phyloP scores from a whole-genome alignment of 2,888 invertebrate genomes.

The Tryphoninae sp. region DNA sequence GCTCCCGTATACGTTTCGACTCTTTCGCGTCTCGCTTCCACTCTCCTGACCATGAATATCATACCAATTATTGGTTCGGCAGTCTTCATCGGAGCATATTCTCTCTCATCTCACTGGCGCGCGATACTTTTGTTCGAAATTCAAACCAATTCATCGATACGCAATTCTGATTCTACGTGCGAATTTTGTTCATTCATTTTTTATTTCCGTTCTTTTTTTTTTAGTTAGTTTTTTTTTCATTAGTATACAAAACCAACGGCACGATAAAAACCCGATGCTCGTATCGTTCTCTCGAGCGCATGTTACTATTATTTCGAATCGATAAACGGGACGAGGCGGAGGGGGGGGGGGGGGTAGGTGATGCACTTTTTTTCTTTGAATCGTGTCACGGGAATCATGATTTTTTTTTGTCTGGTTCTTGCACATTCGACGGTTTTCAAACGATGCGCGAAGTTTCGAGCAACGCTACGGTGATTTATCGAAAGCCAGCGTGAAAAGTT shows the following conservation, averaged over 20 bases:
- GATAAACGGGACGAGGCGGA: neutral
- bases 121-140: conserved; percentile 38
- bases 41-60: conserved; percentile 17
- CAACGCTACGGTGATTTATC: conserved; percentile 9
- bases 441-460: neutral
- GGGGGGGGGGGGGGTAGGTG: neutral
- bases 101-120: conserved; percentile 10
- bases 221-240: conserved; percentile 17
- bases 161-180: neutral
- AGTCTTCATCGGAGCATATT: conserved; percentile 42
- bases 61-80: conserved; percentile 56
- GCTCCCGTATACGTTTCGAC: neutral
- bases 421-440: neutral
- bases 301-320: conserved; percentile 42
- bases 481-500: conserved; percentile 5
- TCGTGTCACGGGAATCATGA: conserved; percentile 3
- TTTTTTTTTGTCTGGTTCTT: conserved; percentile 1
- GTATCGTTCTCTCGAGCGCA: conserved; percentile 24
- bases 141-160: conserved; percentile 23
- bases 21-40: conserved; percentile 17
- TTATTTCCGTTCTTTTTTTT: conserved; percentile 14
- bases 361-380: conserved; percentile 8
- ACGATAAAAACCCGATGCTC: conserved; percentile 46
- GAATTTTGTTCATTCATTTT: neutral
- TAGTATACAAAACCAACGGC: conserved; percentile 36